Percentiles rank a stretch among this genome's conserved stretches.
These are phyloP conservation scores for Tamandua tetradactyla DNA, from an alignment of 2,797 vertebrate genomes.

Conservation along the genomic window DNA sequence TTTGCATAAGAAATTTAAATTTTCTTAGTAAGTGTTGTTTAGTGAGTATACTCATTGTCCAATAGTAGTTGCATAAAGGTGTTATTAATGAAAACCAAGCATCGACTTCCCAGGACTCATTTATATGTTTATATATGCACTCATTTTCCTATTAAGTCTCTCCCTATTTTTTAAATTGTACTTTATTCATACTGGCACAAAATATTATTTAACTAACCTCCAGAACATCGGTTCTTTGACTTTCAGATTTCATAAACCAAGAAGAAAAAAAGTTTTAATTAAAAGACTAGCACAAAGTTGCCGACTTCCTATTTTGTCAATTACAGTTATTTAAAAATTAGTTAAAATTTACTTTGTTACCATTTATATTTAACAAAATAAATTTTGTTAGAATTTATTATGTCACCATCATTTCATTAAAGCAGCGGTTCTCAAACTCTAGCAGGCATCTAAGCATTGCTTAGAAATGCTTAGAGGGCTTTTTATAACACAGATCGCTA, in stretches of 20 bases:
- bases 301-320: conserved; percentile 46
- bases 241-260: conserved; percentile 60
- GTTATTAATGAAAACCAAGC: conserved; percentile 60
- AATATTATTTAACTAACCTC: conserved; percentile 59
- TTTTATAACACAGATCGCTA: neutral
- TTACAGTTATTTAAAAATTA: neutral
- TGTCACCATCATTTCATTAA: conserved; percentile 20
- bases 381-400: too few relatives aligned
- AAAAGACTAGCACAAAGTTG: neutral
- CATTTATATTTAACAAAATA: too few relatives aligned
- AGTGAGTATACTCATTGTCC: conserved; percentile 71
- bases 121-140: conserved; percentile 40
- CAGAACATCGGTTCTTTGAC: conserved; percentile 18
- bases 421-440: neutral
- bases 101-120: conserved; percentile 58
- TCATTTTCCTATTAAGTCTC: conserved; percentile 52
- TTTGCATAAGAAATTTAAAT: conserved; percentile 68
- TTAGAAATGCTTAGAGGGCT: neutral
- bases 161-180: conserved; percentile 59
- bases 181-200: conserved; percentile 47
- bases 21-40: conserved; percentile 66
- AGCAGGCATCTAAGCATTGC: neutral
- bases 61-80: conserved; percentile 68
- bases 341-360: conserved; percentile 34
- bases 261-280: conserved; percentile 52